Evolutionary conservation across 1,140 invertebrate genomes (phyloP), one percentile per base, ranked within the genome.

Genomic region (Aphaenogaster floridana): DNA sequence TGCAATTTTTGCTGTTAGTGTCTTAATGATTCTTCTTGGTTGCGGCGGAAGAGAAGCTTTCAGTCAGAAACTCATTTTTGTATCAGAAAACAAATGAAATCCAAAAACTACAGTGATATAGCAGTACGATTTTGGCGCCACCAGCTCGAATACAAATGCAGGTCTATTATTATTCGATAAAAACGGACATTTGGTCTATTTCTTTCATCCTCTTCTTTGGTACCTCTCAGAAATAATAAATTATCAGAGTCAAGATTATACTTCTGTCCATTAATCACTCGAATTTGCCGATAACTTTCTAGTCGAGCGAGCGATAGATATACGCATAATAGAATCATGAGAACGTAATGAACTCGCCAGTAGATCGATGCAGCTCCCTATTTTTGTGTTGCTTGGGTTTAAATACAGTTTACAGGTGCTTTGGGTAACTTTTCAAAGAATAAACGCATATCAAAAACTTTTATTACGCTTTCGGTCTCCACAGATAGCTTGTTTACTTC

Each of bases 401-500:
- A 66, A 66, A 66, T 36, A 63, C 21, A 42, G 13, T 76, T 76
- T 36, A n/a, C 28, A 52, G 34, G 3, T 48, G 17, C 21, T 66
- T 66, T 54, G n/a, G 17, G 28, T 69, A 69, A 69, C 34, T 52
- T 76, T 54, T 57, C 34, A 42, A 69, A 54, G 52, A 42, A 42
- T 42, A 17, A 54, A 54, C 7, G 48, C 21, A 54, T 69, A 54
- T 81, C 48, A 28, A 15, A 54, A 68, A 81, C 63, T 81, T 54
- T 81, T 81, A 81, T 45, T 15, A 42, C 50, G 15, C 6, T 72
- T 59, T 72, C 52, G 17, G 1, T 45, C n/a, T 81, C 13, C 9
- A 71, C 39, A 59, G 9, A 74, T 45, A n/a, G 9, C 42, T 72
- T 28, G 21, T 83, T 72, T 74, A 57, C 36, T 71, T 71, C n/a